Evolutionary conservation across 2,113 vertebrate species (phyloP).

Genomic region (Pholis gunnellus): DNA sequence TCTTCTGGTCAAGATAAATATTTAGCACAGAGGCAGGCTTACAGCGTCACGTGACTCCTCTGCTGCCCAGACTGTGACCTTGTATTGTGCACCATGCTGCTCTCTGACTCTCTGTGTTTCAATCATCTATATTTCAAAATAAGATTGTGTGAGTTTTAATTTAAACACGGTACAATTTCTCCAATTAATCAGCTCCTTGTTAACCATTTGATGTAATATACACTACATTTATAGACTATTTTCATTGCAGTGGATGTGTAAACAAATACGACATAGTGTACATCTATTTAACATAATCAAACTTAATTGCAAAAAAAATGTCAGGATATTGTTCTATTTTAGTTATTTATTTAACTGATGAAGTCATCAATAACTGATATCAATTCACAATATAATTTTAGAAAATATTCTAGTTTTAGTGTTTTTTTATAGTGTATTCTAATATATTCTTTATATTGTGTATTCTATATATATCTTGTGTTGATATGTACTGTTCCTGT

Average conservation of each 20-base stretch:
- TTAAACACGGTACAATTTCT: neutral
- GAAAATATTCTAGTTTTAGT: neutral
- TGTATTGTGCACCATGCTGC: neutral
- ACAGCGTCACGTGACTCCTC: constrained; percentile 7
- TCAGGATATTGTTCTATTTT: neutral
- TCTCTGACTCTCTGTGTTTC: constrained; percentile 4
- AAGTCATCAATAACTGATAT: neutral
- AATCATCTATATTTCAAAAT: neutral
- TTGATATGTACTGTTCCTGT: too few species aligned
- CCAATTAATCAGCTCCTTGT: neutral
- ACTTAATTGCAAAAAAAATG: neutral
- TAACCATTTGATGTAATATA: neutral
- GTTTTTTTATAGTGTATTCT: too few species aligned
- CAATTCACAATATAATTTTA: neutral
- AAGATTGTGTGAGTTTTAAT: neutral
- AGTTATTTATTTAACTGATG: neutral
- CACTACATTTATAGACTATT: neutral
- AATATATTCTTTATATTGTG: too few species aligned
- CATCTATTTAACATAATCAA: neutral
- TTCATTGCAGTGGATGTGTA: neutral
- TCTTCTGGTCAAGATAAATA: constrained; percentile 11
- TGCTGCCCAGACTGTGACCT: constrained; percentile 28
- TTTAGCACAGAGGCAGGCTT: neutral
- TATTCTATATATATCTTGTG: too few species aligned
- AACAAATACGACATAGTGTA: neutral